Evolutionary conservation across 64 coral and sea anemone species (phyloP).

Genomic region (Pachyseris speciosa): DNA sequence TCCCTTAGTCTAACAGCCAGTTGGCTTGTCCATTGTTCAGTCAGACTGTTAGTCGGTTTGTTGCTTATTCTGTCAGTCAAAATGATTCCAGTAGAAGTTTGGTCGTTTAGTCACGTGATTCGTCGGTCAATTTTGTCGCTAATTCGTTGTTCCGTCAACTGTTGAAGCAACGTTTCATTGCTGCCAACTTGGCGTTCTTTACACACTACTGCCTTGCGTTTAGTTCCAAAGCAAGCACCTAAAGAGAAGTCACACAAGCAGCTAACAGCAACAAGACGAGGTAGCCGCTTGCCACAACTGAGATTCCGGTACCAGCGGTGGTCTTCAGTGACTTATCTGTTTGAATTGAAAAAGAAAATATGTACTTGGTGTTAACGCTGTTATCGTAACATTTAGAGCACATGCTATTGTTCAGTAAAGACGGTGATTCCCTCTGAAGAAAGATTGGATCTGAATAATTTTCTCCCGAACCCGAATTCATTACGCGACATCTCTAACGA

Average conservation of each 20-base stretch:
- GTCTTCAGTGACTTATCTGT: conserved; percentile 10
- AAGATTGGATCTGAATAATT: too few species aligned
- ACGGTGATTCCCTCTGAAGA: too few species aligned
- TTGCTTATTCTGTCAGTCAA: too few species aligned
- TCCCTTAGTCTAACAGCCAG: neutral
- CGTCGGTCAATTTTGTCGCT: neutral
- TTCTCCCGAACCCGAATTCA: too few species aligned
- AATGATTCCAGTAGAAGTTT: too few species aligned
- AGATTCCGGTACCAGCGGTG: neutral
- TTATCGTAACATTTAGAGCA: too few species aligned
- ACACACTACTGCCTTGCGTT: neutral
- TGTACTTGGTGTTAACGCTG: too few species aligned
- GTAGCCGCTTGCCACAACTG: neutral
- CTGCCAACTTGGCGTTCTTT: too few species aligned
- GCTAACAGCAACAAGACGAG: neutral
- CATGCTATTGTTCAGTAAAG: too few species aligned
- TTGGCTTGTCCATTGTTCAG: neutral
- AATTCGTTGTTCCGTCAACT: neutral
- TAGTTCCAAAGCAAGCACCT: neutral
- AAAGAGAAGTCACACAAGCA: neutral
- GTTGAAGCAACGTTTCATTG: neutral
- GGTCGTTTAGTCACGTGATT: neutral
- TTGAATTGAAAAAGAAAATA: neutral
- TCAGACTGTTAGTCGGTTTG: neutral
- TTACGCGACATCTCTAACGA: too few species aligned